Conservation (phyloP, 2,113 vertebrate genomes). For the Protobothrops flavoviridis region DNA sequence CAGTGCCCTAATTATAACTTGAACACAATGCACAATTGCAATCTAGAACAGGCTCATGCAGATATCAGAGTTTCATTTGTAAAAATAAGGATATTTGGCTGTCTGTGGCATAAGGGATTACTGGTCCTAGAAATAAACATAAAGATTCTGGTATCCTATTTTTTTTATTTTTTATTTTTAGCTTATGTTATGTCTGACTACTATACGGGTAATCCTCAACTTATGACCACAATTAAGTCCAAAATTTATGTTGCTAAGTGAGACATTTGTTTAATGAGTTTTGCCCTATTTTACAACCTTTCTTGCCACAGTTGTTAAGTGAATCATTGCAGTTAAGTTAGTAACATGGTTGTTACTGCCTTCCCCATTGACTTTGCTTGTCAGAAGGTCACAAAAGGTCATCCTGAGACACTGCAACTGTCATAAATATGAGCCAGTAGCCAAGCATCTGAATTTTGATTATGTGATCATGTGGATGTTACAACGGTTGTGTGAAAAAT, state of each 20-base stretch:
- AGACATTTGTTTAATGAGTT: neutral
- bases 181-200: neutral
- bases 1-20: neutral
- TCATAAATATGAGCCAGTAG: too few species aligned
- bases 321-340: too few species aligned
- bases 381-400: too few species aligned
- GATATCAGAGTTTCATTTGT: neutral
- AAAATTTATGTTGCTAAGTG: neutral
- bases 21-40: neutral
- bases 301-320: neutral
- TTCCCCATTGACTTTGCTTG: too few species aligned
- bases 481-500: too few species aligned
- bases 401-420: too few species aligned
- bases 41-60: slow-evolving; percentile 17
- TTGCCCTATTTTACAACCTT: neutral
- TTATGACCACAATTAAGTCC: neutral
- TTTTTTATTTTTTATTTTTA: neutral
- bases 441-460: too few species aligned
- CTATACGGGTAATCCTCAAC: neutral
- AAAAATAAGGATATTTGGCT: slow-evolving; percentile 1
- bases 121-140: neutral
- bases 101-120: neutral
- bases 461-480: too few species aligned
- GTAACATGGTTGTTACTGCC: too few species aligned
- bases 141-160: neutral